Evolutionary conservation across 2,888 invertebrate species (phyloP).

Genomic region (Hydriomena furcata): DNA sequence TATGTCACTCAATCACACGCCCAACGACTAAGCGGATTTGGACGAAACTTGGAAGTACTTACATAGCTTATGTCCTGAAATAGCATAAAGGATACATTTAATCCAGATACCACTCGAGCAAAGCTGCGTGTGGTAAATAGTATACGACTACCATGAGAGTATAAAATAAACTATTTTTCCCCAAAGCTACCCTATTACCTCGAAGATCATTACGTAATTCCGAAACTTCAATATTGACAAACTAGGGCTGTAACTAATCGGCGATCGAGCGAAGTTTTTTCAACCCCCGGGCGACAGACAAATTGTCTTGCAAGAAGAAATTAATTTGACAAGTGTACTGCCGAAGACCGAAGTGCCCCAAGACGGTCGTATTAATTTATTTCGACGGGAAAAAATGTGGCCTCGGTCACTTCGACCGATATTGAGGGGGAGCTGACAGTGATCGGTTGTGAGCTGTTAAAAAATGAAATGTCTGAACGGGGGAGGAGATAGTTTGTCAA

Average conservation of each 20-base stretch:
- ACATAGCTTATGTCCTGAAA: no score
- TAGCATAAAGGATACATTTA: no score
- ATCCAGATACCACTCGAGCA: no score
- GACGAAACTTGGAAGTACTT: no score
- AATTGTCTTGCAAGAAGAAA: slow-evolving; percentile 81
- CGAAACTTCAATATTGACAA: slow-evolving; percentile 27
- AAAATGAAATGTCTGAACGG: slow-evolving; percentile 35
- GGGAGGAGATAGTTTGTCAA: slow-evolving; percentile 33
- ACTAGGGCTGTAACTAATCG: slow-evolving; percentile 60
- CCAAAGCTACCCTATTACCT: slow-evolving; percentile 9
- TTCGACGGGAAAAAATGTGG: slow-evolving; percentile 80
- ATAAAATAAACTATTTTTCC: slow-evolving; percentile 3
- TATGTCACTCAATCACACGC: no score
- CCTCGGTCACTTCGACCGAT: slow-evolving; percentile 43
- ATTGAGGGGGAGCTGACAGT: slow-evolving; percentile 39
- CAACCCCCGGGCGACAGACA: slow-evolving; percentile 69
- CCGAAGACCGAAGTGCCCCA: slow-evolving; percentile 54
- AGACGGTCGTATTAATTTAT: slow-evolving; percentile 80
- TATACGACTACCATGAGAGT: no score
- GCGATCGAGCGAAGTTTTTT: slow-evolving; percentile 77
- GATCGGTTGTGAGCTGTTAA: slow-evolving; percentile 35
- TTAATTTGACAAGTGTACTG: slow-evolving; percentile 80
- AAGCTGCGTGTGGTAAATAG: no score
- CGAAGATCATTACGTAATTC: slow-evolving; percentile 19
- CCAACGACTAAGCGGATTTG: no score